Percentiles rank a stretch among this genome's conserved stretches.
These are phyloP conservation scores for Leptopilina myrica DNA, from an alignment of 2,888 invertebrate species.

Conservation along the genomic window DNA sequence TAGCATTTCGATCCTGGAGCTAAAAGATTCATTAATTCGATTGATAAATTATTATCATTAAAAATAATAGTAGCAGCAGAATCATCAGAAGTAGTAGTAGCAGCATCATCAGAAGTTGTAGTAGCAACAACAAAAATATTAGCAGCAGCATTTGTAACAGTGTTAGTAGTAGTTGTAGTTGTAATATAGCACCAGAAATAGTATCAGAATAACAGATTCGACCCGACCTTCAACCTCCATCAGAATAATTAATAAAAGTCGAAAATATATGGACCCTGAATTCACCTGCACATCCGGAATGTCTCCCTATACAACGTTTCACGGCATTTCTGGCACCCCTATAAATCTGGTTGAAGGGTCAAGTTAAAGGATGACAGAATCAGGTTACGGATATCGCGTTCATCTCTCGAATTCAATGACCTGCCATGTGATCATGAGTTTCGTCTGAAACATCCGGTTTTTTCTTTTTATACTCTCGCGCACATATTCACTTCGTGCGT, in stretches of 20 bases:
- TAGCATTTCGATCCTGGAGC: too few relatives aligned
- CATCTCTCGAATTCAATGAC: constrained; percentile 36
- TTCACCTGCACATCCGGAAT: constrained; percentile 38
- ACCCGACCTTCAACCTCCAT: background rate
- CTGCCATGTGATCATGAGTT: constrained; percentile 13
- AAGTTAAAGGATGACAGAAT: constrained; percentile 39
- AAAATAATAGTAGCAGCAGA: too few relatives aligned
- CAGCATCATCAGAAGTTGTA: too few relatives aligned
- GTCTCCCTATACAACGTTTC: background rate
- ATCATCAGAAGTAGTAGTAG: too few relatives aligned
- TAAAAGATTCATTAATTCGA: too few relatives aligned
- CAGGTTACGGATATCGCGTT: constrained; percentile 36
- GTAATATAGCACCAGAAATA: too few relatives aligned
- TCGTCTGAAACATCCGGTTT: constrained; percentile 28
- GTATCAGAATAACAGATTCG: too few relatives aligned
- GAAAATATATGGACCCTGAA: background rate
- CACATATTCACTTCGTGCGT: too few relatives aligned
- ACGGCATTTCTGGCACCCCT: constrained; percentile 30
- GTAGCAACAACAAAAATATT: too few relatives aligned
- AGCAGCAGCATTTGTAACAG: background rate
- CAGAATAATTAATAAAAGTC: background rate
- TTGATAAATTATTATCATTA: too few relatives aligned
- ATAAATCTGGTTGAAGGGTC: constrained; percentile 37
- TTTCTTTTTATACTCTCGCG: background rate
- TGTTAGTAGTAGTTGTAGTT: too few relatives aligned